A percentile compares a stretch with the other conserved stretches of the same genome.
These are phyloP conservation scores for Pocillopora damicornis DNA, from an alignment of 64 coral and sea anemone species.

Conservation along the genomic window DNA sequence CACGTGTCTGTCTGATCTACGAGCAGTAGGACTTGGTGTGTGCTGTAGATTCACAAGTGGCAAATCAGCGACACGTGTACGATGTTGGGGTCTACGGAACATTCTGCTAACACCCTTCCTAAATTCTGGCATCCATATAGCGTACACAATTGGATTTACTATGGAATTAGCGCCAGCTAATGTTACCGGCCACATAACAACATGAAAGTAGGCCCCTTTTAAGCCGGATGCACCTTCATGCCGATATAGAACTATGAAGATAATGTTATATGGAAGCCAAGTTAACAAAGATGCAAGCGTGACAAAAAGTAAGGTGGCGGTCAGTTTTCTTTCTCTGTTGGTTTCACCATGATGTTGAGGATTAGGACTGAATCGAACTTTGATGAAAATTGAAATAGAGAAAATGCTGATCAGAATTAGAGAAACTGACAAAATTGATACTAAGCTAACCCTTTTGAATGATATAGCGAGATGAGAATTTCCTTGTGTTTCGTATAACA, in stretches of 20 bases:
- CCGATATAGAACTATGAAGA: no score
- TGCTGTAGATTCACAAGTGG: no score
- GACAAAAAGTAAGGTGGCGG: not conserved
- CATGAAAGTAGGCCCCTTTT: no score
- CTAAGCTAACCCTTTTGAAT: no score
- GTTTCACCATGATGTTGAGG: not conserved
- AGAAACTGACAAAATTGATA: not conserved
- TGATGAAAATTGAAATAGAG: not conserved
- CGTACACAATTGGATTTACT: slow-evolving; percentile 11
- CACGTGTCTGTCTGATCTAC: no score
- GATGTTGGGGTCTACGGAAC: no score
- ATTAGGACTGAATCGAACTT: slow-evolving; percentile 5
- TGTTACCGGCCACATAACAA: no score
- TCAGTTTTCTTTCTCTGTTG: slow-evolving; percentile 10
- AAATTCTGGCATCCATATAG: not conserved
- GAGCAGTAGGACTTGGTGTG: no score
- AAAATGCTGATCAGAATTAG: not conserved
- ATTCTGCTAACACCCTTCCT: no score
- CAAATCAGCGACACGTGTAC: no score
- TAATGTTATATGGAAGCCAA: not conserved
- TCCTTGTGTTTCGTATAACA: not conserved
- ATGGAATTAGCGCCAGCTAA: not conserved
- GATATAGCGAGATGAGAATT: no score
- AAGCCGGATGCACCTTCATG: no score
- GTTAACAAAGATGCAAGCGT: not conserved